These are phyloP conservation scores for Streptopelia turtur DNA, from an alignment of 2,797 vertebrate species.

Conservation along the genomic window DNA sequence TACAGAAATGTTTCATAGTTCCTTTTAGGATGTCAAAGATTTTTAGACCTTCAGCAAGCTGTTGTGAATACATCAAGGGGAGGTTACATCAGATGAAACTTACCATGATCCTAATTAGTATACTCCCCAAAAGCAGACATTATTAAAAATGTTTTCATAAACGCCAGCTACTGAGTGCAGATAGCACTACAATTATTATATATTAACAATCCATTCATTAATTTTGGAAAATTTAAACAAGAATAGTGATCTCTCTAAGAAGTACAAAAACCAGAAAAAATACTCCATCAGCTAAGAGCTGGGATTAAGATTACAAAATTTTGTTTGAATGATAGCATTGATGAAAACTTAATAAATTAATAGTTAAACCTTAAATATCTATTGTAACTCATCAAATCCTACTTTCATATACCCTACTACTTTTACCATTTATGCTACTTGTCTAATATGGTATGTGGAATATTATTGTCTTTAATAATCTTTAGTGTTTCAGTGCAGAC, in stretches of 20 bases:
- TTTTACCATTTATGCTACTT: not conserved
- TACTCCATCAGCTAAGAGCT: not conserved
- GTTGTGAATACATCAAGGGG: not conserved
- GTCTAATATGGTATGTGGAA: not conserved
- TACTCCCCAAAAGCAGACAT: not conserved
- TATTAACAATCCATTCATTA: not conserved
- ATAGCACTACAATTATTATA: not conserved
- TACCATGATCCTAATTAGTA: not conserved
- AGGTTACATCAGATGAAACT: not conserved
- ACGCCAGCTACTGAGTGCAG: not conserved
- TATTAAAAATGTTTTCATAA: not conserved
- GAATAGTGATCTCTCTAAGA: not conserved
- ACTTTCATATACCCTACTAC: not conserved
- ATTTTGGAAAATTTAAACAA: not conserved
- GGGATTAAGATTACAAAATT: not conserved
- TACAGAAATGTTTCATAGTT: not conserved
- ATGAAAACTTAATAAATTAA: not conserved
- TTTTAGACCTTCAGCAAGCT: not conserved
- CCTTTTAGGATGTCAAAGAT: not conserved
- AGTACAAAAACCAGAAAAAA: not conserved
- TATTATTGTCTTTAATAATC: not conserved
- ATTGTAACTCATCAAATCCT: not conserved
- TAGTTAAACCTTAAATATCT: not conserved
- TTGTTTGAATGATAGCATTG: not conserved
- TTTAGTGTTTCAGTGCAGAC: not conserved